These are phyloP conservation scores for Pardalotus punctatus DNA, from an alignment of 2,113 vertebrate species.

Conservation along the genomic window DNA sequence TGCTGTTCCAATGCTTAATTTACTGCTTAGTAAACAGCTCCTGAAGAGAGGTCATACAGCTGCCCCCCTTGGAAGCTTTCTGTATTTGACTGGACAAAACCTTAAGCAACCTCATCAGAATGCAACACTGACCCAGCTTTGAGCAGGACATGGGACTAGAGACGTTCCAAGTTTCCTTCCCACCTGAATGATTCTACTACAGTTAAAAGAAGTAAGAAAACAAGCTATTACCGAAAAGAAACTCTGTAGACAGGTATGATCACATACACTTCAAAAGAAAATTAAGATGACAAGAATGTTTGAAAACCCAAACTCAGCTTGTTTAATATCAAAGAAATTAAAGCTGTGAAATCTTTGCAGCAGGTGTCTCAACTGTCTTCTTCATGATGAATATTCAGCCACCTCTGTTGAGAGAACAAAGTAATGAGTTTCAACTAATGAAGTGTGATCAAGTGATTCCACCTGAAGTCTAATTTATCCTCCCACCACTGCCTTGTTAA, in stretches of 20 bases:
- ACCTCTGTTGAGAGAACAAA: conserved; percentile 74
- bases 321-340: conserved; percentile 49
- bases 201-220: not conserved
- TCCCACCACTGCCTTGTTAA: not conserved
- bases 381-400: conserved; percentile 70
- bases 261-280: not conserved
- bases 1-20: not conserved
- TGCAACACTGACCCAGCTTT: not conserved
- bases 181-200: not conserved
- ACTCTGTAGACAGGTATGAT: not conserved
- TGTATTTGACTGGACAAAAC: not conserved
- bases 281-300: not conserved
- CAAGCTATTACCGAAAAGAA: not conserved
- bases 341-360: not conserved
- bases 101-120: not conserved
- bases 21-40: not conserved
- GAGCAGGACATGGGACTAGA: not conserved
- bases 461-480: not conserved
- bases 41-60: not conserved
- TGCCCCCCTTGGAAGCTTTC: not conserved
- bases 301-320: conserved; percentile 12
- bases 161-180: not conserved
- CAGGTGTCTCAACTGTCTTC: not conserved
- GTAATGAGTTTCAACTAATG: not conserved
- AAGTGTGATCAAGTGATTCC: not conserved